Base-by-base conservation (phyloP, 1,140 invertebrate genomes). In the Heliothis virescens region DNA sequence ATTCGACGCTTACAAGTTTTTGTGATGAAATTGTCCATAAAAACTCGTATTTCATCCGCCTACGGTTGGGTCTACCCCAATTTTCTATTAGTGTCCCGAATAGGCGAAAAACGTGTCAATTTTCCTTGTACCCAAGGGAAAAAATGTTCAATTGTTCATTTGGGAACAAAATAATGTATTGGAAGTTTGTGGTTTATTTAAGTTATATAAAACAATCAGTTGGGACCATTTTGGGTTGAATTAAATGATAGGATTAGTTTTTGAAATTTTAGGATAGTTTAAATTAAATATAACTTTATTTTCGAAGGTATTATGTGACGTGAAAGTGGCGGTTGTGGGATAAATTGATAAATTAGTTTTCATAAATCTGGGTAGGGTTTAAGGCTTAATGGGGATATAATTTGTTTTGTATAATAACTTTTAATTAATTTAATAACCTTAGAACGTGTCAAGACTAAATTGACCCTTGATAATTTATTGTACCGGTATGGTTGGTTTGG, bases 21-120 rank as follows among this genome's bases (percentile, higher is more conserved):
- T 76, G 74, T 76, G 74, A 53, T 63, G 60, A 76, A 76, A 76
- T 76, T 63, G 60, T 52, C 74, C 74, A 63, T 63, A 76, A 76
- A 76, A 65, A 76, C 59, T 29, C 5, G 41, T 21, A 18, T 65
- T 76, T 34, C 59, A 50, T 48, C 62, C 62, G 41, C 41, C 60
- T 50, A 52, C 47, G 3, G 21, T 76, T n/a, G 34, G 59, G 59
- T 52, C 4, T 59, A 47, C 47, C 60, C 60, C 60, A 76, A 75
- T 76, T 76, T 75, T 63, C 74, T 76, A 76, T 76, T 76, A 76
- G 59, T 63, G 59, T 65, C 48, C 60, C 26, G 26, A 63, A 60
- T 74, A 34, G 72, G 29, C 12, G 57, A 63, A 72, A 63, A 76
- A 50, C 47, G 74, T 76, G 74, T 50, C 74, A 76, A 76, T 76